A percentile compares a stretch with the other conserved stretches of the same genome.
phyloP scores from a whole-genome alignment of 2,888 invertebrate genomes.

The Noctuana brunneofusca region DNA sequence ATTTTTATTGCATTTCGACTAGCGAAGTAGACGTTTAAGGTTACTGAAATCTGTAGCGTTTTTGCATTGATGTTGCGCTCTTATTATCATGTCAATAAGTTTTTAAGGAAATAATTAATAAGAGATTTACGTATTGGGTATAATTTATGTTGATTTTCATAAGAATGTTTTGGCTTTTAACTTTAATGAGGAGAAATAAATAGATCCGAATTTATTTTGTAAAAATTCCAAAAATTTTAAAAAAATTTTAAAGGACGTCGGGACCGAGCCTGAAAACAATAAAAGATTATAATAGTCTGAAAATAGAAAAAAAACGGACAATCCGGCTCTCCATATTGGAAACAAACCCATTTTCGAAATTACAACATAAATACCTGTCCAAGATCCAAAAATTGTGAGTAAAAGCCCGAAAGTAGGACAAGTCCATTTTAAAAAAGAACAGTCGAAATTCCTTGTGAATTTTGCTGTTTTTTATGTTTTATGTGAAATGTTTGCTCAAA shows the following conservation, averaged over 20 bases:
- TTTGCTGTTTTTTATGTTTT: constrained; percentile 46
- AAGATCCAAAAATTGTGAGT: constrained; percentile 24
- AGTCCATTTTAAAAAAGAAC: constrained; percentile 54
- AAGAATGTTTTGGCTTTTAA: too few species aligned
- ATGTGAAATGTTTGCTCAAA: constrained; percentile 38
- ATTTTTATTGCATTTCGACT: constrained; percentile 20
- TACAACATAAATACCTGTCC: constrained; percentile 14
- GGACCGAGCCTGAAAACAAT: not conserved
- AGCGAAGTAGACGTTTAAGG: not conserved
- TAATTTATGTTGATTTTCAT: too few species aligned
- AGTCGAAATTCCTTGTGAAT: constrained; percentile 50
- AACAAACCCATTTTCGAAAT: constrained; percentile 11
- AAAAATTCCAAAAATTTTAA: too few species aligned
- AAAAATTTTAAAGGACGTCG: too few species aligned
- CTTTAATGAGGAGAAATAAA: too few species aligned
- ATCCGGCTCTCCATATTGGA: not conserved
- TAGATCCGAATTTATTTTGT: too few species aligned
- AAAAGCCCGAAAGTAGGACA: constrained; percentile 52
- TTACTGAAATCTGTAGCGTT: not conserved
- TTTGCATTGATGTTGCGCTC: not conserved
- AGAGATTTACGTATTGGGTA: too few species aligned
- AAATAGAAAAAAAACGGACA: not conserved
- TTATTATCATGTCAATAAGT: not conserved
- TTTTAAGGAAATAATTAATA: too few species aligned
- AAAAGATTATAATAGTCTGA: not conserved